Base-by-base conservation (phyloP, 2,888 invertebrate species). In the Branchinecta sandiegonensis region DNA sequence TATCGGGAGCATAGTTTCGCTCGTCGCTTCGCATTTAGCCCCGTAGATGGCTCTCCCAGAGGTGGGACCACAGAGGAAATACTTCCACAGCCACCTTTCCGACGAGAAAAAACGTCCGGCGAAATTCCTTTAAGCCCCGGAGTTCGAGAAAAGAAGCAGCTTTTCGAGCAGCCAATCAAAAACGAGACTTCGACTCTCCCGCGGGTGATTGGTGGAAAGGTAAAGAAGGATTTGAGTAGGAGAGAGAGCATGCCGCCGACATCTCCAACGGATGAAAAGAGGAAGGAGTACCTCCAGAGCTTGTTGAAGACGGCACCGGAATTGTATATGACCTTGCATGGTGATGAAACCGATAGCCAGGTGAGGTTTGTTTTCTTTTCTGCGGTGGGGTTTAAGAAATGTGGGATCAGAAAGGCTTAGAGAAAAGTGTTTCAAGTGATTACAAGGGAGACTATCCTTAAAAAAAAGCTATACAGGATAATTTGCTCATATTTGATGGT, bases 281-380 rank as follows among this genome's bases (percentile, higher is more conserved):
- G 85, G 75, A 84, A 84, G 74, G 79, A 85, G 68, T 87, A 87
- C 76, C 77, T 87, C 72, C 85, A 85, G 74, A 84, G 84, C n/a
- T 77, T 87, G 12, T 83, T 84, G 72, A 86, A 85, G 74, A 81
- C 85, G 70, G 86, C 87, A 0, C 87, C 88, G 7, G 87, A 88
- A 75, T 78, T 87, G 47, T 87, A 85, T 77, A 85, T 84, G 74
- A 86, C 85, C 12, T 77, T 87, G 14, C 86, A 87, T 74, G 85
- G 85, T 66, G 83, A 84, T 70, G 82, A 82, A 70, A 63, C 69
- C 2, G 69, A 67, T 12, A 65, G 56, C 17, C 47, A 65, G 11
- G 14, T 68, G 11, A 48, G 48, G 17, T 37, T 37, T 37, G 37
- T 37, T 37, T 37, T 37, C 37, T 37, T 37, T 37, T 37, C 37